Conservation (phyloP, 2,113 vertebrate species). For the Mastomys coucha region DNA sequence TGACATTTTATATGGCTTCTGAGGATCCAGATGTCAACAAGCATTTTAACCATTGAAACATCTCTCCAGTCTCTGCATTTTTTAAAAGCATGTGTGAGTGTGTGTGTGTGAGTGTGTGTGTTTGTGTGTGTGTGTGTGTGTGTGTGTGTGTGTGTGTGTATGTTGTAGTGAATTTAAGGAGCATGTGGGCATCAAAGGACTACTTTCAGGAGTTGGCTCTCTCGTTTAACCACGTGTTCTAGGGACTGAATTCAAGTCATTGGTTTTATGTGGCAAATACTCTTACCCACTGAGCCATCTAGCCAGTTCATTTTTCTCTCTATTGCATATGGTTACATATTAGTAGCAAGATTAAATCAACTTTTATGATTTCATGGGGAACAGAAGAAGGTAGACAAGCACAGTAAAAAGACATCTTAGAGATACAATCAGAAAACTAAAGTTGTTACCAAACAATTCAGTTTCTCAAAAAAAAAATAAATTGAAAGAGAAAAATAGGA, state of each 20-base stretch:
- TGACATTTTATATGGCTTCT: background rate
- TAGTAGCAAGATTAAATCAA: background rate
- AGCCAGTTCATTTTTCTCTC: background rate
- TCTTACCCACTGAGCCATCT: background rate
- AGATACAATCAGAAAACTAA: background rate
- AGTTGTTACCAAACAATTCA: background rate
- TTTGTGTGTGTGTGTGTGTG: background rate
- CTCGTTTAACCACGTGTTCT: background rate
- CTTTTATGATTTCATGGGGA: background rate
- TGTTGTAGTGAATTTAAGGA: background rate
- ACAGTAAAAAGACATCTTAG: background rate
- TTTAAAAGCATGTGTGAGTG: background rate
- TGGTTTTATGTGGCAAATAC: background rate
- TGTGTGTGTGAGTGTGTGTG: background rate
- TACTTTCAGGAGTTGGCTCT: background rate
- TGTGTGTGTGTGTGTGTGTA: background rate
- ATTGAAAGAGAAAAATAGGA: background rate
- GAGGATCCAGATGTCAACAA: background rate
- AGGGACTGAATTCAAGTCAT: background rate
- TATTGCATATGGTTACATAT: background rate
- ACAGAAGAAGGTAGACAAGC: background rate
- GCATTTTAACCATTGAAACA: background rate
- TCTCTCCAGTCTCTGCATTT: background rate
- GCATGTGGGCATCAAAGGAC: background rate
- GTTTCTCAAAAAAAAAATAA: background rate